Percentiles rank a stretch among this genome's conserved stretches.
phyloP scores from a whole-genome alignment of 2,888 invertebrate species.

The Orchesella flavescens region DNA sequence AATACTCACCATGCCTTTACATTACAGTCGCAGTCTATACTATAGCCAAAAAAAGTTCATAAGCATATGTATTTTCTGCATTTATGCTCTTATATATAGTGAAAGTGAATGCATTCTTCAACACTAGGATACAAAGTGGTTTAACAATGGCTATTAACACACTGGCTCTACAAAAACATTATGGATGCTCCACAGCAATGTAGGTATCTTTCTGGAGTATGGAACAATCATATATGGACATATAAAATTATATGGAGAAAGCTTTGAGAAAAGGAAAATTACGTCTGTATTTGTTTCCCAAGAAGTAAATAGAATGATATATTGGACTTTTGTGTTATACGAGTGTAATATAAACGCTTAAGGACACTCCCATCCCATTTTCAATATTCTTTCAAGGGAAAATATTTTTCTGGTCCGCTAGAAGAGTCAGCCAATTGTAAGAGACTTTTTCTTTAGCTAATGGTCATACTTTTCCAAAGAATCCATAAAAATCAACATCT shows the following conservation, averaged over 20 bases:
- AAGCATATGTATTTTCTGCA: no score
- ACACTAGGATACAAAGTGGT: neutral
- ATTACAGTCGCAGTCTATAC: no score
- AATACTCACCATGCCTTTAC: neutral
- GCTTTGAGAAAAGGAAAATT: slow-evolving; percentile 26
- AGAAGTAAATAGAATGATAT: slow-evolving; percentile 49
- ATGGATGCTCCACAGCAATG: neutral
- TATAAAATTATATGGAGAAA: no score
- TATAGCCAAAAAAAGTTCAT: no score
- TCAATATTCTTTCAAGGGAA: slow-evolving; percentile 42
- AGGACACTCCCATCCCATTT: slow-evolving; percentile 53
- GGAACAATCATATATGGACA: no score
- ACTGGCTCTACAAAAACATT: neutral
- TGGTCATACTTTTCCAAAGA: slow-evolving; percentile 57
- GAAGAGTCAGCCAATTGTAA: slow-evolving; percentile 48
- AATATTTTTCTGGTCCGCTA: slow-evolving; percentile 17
- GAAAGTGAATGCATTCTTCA: neutral
- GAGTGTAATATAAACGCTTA: slow-evolving; percentile 38
- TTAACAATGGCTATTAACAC: neutral
- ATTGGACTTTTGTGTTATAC: slow-evolving; percentile 34
- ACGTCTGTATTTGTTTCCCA: slow-evolving; percentile 48
- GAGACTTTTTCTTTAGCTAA: slow-evolving; percentile 44
- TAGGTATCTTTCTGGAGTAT: neutral
- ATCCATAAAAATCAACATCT: slow-evolving; percentile 59
- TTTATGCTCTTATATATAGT: no score